These are phyloP conservation scores for Acipenser transmontanus DNA, from an alignment of 2,797 vertebrate genomes.

Conservation along the genomic window DNA sequence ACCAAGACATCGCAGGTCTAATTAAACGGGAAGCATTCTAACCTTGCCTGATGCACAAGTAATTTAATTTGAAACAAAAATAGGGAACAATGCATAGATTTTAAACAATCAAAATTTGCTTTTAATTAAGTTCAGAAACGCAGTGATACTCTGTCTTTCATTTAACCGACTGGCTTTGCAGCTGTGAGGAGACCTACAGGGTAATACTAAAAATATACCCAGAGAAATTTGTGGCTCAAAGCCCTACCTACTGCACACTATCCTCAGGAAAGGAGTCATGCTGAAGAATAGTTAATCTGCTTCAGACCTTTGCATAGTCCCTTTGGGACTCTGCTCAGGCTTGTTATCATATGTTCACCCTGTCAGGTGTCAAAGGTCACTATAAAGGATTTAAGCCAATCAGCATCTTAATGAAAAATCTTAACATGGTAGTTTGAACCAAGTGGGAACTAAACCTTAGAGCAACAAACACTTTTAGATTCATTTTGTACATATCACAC, in stretches of 20 bases:
- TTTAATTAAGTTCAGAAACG: slow-evolving; percentile 8
- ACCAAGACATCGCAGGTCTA: neutral
- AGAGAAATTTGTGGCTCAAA: neutral
- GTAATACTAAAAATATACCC: neutral
- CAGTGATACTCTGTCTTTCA: neutral
- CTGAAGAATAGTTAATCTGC: slow-evolving; percentile 40
- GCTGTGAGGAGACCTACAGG: neutral
- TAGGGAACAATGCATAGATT: slow-evolving; percentile 1
- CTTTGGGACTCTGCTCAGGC: slow-evolving; percentile 37
- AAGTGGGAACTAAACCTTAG: slow-evolving; percentile 16
- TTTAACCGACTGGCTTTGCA: neutral
- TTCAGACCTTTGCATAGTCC: slow-evolving; percentile 40
- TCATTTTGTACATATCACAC: slow-evolving; percentile 4
- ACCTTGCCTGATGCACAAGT: neutral
- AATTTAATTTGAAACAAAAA: slow-evolving; percentile 5
- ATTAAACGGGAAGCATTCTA: neutral
- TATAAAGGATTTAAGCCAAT: slow-evolving; percentile 34
- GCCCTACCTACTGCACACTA: slow-evolving; percentile 16
- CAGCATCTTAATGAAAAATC: slow-evolving; percentile 30
- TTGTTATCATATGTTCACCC: slow-evolving; percentile 35
- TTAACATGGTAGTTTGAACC: slow-evolving; percentile 18
- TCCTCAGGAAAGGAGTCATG: slow-evolving; percentile 24
- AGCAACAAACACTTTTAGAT: slow-evolving; percentile 24
- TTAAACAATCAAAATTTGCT: slow-evolving; percentile 9
- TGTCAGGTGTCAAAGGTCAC: slow-evolving; percentile 53